A percentile compares a stretch with the other conserved stretches of the same genome.
Evolutionary conservation across 2,888 invertebrate genomes (phyloP).

Genomic region (Sympetrum striolatum): DNA sequence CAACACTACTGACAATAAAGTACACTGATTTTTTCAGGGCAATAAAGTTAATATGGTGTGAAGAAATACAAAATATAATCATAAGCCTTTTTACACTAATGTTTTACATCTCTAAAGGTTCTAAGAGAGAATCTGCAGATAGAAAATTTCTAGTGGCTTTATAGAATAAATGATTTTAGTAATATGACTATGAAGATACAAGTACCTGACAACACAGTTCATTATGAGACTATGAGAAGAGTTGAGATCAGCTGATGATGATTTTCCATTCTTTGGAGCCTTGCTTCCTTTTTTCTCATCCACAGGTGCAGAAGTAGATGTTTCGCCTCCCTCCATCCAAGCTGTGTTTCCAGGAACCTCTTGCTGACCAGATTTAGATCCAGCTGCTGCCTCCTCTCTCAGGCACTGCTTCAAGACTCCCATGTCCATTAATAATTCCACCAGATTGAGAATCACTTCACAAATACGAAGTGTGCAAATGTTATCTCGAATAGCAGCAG

Average conservation of each 20-base stretch:
- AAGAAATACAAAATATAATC: no score
- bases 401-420: slow-evolving; percentile 74
- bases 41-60: no score
- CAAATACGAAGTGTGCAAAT: slow-evolving; percentile 87
- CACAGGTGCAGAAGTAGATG: not conserved
- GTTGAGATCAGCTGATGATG: slow-evolving; percentile 48
- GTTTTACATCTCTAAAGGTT: no score
- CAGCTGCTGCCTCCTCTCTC: slow-evolving; percentile 54
- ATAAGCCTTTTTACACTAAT: no score
- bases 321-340: slow-evolving; percentile 8
- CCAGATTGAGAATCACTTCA: slow-evolving; percentile 90
- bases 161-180: no score
- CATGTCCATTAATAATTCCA: slow-evolving; percentile 90
- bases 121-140: no score
- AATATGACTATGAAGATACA: not conserved
- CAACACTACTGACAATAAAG: no score
- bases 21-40: no score
- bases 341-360: slow-evolving; percentile 21
- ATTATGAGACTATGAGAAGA: slow-evolving; percentile 75
- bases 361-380: not conserved
- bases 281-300: slow-evolving; percentile 1
- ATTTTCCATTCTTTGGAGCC: slow-evolving; percentile 48
- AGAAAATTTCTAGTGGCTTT: no score
- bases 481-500: slow-evolving; percentile 83
- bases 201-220: slow-evolving; percentile 66